Evolutionary conservation across 53 echinoderm and acorn worm species (phyloP).

Genomic region (Astropecten irregularis): DNA sequence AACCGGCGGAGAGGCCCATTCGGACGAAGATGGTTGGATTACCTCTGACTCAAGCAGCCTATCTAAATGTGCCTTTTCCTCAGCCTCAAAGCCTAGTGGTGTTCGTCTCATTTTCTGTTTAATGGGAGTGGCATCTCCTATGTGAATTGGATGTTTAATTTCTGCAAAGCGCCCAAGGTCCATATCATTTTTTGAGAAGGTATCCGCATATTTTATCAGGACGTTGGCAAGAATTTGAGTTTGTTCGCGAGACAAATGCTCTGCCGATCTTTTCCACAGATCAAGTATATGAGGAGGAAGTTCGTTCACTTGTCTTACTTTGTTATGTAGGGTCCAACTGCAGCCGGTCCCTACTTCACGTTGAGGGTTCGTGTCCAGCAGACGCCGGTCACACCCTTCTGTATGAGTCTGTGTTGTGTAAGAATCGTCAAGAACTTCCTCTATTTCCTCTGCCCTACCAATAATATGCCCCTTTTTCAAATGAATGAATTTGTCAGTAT

Average conservation of each 20-base stretch:
- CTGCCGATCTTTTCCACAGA: background rate
- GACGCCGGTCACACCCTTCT: background rate
- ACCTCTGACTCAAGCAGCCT: background rate
- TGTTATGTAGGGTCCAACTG: background rate
- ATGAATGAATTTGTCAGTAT: background rate
- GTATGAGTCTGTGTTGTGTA: background rate
- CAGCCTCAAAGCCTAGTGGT: background rate
- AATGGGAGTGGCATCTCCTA: background rate
- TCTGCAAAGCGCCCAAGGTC: background rate
- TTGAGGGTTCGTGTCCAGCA: background rate
- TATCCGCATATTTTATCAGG: background rate
- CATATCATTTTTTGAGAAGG: slow-evolving; percentile 14
- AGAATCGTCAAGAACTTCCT: background rate
- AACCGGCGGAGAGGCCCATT: too few species aligned
- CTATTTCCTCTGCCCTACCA: slow-evolving; percentile 9
- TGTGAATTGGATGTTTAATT: slow-evolving; percentile 4
- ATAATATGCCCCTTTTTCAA: background rate
- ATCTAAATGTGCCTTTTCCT: slow-evolving; percentile 5
- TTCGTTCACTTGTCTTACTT: background rate
- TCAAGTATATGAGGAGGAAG: background rate
- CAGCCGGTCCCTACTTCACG: background rate
- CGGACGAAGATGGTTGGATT: background rate
- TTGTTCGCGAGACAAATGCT: background rate
- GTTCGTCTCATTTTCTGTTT: slow-evolving; percentile 17
- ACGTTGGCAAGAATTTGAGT: background rate